A percentile compares a stretch with the other conserved stretches of the same genome.
Evolutionary conservation across 1,140 invertebrate genomes (phyloP).

Genomic region (Gryllus bimaculatus): DNA sequence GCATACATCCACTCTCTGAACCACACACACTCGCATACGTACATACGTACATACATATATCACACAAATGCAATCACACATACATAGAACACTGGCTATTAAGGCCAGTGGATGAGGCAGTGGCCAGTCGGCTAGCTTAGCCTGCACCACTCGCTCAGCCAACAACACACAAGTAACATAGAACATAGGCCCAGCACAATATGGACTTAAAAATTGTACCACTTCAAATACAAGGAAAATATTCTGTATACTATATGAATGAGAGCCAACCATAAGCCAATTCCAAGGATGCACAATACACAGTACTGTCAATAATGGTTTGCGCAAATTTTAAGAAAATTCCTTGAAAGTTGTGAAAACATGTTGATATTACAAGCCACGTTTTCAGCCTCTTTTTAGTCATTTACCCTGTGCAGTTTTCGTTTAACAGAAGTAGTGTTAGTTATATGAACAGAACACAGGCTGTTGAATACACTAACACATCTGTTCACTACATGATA

Average conservation of each 20-base stretch:
- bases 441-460: conserved; percentile 10
- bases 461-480: conserved; percentile 4
- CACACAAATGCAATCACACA: neutral
- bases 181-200: conserved; percentile 12
- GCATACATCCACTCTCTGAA: neutral
- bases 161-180: neutral
- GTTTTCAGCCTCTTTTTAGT: conserved; percentile 16
- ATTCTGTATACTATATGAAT: conserved; percentile 7
- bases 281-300: conserved; percentile 12
- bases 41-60: neutral
- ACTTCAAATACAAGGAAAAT: conserved; percentile 16
- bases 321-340: conserved; percentile 11
- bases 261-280: conserved; percentile 8
- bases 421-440: conserved; percentile 9
- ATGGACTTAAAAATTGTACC: conserved; percentile 6
- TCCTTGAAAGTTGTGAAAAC: conserved; percentile 8
- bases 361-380: conserved; percentile 9
- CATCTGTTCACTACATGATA: conserved; percentile 10
- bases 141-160: neutral
- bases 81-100: neutral
- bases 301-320: neutral
- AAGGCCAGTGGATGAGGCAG: neutral
- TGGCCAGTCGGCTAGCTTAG: neutral
- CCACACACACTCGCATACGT: neutral
- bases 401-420: conserved; percentile 22